These are phyloP conservation scores for Calliopum simillimum DNA, from an alignment of 2,888 invertebrate genomes.

Conservation along the genomic window DNA sequence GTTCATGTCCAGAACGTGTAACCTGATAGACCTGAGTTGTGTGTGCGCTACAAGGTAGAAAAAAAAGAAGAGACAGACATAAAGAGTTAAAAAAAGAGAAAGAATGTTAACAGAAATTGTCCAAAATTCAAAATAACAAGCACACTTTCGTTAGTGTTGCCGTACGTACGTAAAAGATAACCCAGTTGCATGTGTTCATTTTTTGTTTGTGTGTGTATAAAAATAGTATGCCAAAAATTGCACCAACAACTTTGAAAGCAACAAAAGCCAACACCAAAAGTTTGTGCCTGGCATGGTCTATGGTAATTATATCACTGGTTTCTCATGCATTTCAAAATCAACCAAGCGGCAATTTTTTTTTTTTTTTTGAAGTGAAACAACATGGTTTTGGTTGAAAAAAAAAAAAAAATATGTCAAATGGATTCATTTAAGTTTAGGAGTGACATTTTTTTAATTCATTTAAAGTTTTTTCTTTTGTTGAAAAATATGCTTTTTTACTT, in stretches of 20 bases:
- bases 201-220: too few species aligned
- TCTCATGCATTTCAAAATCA: too few species aligned
- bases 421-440: too few species aligned
- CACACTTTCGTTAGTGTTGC: not conserved
- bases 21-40: conserved; percentile 77
- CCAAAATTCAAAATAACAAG: not conserved
- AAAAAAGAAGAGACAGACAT: not conserved
- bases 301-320: conserved; percentile 6
- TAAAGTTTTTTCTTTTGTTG: too few species aligned
- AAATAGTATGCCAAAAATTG: not conserved
- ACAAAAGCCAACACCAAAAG: not conserved
- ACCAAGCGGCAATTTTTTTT: too few species aligned
- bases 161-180: not conserved
- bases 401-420: too few species aligned
- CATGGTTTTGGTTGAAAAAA: too few species aligned
- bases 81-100: not conserved
- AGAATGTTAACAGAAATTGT: not conserved
- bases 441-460: too few species aligned
- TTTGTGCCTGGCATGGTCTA: conserved; percentile 1
- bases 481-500: too few species aligned
- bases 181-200: too few species aligned
- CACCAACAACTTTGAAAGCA: not conserved
- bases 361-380: too few species aligned
- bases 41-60: conserved; percentile 67
- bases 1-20: conserved; percentile 77